Base-by-base conservation (phyloP, 2,888 invertebrate species). In the Drosophila kanekoi region DNA sequence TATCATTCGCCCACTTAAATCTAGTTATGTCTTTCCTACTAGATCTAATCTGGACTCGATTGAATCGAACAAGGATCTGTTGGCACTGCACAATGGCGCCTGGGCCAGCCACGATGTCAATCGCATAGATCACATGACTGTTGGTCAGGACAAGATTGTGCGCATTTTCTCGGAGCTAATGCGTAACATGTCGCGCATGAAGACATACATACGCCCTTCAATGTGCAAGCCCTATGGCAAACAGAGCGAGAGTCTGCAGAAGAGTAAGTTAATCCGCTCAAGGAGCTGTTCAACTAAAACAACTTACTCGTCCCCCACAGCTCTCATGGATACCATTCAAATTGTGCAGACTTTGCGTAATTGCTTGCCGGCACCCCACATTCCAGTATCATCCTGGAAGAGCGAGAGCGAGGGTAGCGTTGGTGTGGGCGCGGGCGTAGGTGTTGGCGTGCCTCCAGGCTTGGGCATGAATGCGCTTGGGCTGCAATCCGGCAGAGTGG, bases 141-240 rank as follows among this genome's bases (percentile, higher is more conserved):
- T 94, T 48, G 96, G 96, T 0, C 97, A 97, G 92, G 97, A 97
- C 92, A 96, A 97, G 87, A 96, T 97, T 69, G 96, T 97, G 65
- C 94, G 97, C 69, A 96, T 96, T 16, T 97, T 97, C 92, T 95
- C 96, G 0, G 97, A 97, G 92, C 94, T 97, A 48, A 97, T 97
- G 95, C 96, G 96, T 89, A 97, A 97, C 92, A 95, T 97, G 95
- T 95, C 96, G 81, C 95, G 97, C 89, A 97, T 97, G 96, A 96
- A 97, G 91, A 96, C 96, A 51, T 97, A 96, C 90, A 96, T 97
- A 82, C 94, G 97, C 62, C 97, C 97, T 70, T 95, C 97, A 66
- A 97, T 97, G 97, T 97, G 97, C 66, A 97, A 97, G 92, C 97
- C 97, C 20, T 97, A 97, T 92, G 97, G 97, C 77, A 97, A 97